Percentiles rank a stretch among this genome's conserved stretches.
Conservation (phyloP, 2,888 invertebrate genomes). For the Drosophila glabriapex region DNA sequence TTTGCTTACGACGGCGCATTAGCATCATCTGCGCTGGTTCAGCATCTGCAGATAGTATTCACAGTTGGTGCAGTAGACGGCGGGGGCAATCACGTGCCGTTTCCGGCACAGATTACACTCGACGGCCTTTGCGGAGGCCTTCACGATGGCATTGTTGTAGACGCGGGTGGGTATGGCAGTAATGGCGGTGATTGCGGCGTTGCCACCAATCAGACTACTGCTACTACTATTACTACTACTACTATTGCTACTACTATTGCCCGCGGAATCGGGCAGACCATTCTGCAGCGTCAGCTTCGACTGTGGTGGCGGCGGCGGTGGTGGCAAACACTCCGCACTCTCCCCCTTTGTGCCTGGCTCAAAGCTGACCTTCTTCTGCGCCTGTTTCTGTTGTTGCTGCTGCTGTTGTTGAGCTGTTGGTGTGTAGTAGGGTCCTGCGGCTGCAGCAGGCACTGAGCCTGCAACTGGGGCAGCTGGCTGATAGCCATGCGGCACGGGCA, state of each 20-base stretch:
- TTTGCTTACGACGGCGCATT: constrained; percentile 39
- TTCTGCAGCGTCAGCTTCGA: constrained; percentile 61
- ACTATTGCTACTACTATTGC: constrained; percentile 2
- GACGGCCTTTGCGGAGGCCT: constrained; percentile 87
- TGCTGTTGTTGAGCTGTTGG: constrained; percentile 31
- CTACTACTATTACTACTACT: constrained; percentile 1
- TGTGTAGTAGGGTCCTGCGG: constrained; percentile 77
- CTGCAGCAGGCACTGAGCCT: constrained; percentile 64
- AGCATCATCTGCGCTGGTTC: constrained; percentile 84
- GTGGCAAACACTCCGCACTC: constrained; percentile 49
- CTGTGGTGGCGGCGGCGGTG: constrained; percentile 69
- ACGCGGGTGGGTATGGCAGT: constrained; percentile 85
- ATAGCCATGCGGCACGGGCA: constrained; percentile 88
- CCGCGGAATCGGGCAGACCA: constrained; percentile 59
- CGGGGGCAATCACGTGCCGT: constrained; percentile 91
- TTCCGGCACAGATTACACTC: constrained; percentile 95
- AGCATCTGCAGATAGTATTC: constrained; percentile 94
- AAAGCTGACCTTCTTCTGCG: constrained; percentile 90
- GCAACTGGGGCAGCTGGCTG: constrained; percentile 84
- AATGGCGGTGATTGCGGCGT: constrained; percentile 59
- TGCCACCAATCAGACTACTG: constrained; percentile 12
- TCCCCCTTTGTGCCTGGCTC: constrained; percentile 91
- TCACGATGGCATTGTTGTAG: constrained; percentile 85
- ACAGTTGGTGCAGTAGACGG: constrained; percentile 95
- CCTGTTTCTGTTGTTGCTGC: constrained; percentile 86